Percentiles rank a stretch among this genome's conserved stretches.
These are phyloP conservation scores for Crossaster papposus DNA, from an alignment of 53 echinoderm and acorn worm genomes.

Conservation along the genomic window DNA sequence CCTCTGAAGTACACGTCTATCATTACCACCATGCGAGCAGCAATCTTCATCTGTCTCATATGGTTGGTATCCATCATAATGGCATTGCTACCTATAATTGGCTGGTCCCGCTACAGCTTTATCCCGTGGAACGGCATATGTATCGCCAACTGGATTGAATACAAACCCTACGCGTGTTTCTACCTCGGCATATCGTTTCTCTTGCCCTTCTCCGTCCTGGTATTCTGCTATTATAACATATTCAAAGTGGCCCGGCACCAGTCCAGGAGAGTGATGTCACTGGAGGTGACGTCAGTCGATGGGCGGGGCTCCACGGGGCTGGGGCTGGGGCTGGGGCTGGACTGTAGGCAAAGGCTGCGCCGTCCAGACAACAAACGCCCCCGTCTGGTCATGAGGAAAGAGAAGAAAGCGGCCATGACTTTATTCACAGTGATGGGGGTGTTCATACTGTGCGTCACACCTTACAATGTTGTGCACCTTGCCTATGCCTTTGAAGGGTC, in stretches of 20 bases:
- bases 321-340: background rate
- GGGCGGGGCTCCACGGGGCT: constrained; percentile 35
- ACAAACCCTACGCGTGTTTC: constrained; percentile 72
- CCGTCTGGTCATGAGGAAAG: constrained; percentile 73
- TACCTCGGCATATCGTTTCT: constrained; percentile 74
- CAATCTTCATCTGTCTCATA: constrained; percentile 59
- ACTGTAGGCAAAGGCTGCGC: constrained; percentile 1
- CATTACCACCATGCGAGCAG: constrained; percentile 74
- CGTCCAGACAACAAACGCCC: constrained; percentile 33
- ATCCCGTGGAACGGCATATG: constrained; percentile 86
- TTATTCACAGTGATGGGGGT: constrained; percentile 86
- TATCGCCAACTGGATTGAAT: constrained; percentile 77
- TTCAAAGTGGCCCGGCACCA: constrained; percentile 83
- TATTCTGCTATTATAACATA: constrained; percentile 84
- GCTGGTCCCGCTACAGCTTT: constrained; percentile 84
- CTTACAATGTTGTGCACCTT: constrained; percentile 82
- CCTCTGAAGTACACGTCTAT: constrained; percentile 90
- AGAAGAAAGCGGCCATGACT: constrained; percentile 87
- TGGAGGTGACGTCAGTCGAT: constrained; percentile 80
- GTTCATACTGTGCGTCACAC: constrained; percentile 85
- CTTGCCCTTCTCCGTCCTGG: constrained; percentile 74
- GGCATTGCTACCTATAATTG: constrained; percentile 78
- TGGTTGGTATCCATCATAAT: constrained; percentile 74
- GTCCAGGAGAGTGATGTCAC: constrained; percentile 72
- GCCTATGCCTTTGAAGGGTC: constrained; percentile 64